These are phyloP conservation scores for Cephus sareptanus DNA, from an alignment of 2,888 invertebrate species.

Conservation along the genomic window DNA sequence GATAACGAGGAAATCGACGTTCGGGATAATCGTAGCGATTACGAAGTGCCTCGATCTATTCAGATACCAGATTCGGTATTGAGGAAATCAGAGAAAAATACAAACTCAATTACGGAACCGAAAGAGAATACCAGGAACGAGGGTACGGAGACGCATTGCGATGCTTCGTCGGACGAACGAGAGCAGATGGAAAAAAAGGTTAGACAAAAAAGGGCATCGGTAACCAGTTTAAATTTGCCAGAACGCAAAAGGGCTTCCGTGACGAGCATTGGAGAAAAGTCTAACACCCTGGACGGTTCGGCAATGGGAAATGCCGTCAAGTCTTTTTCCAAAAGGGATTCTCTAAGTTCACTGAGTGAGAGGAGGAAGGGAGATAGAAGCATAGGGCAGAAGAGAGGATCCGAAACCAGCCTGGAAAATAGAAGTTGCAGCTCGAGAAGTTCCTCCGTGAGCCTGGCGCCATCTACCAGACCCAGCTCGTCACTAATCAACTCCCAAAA, in stretches of 20 bases:
- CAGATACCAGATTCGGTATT: conserved; percentile 26
- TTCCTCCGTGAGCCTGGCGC: conserved; percentile 43
- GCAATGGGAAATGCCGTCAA: conserved; percentile 33
- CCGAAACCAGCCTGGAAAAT: conserved; percentile 48
- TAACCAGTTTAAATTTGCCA: conserved; percentile 50
- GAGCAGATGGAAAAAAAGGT: conserved; percentile 30
- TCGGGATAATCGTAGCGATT: conserved; percentile 70
- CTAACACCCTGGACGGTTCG: conserved; percentile 48
- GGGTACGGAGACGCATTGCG: conserved; percentile 5
- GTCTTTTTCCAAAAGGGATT: conserved; percentile 47
- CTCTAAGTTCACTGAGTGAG: conserved; percentile 51
- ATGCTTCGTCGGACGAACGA: conserved; percentile 21
- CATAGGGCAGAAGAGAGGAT: conserved; percentile 37
- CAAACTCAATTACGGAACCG: background rate
- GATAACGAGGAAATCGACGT: conserved; percentile 66
- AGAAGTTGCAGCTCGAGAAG: conserved; percentile 48
- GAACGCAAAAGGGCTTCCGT: conserved; percentile 47
- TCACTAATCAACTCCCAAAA: conserved; percentile 52
- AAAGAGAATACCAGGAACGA: conserved; percentile 7
- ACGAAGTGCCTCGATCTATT: conserved; percentile 72
- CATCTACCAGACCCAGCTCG: conserved; percentile 54
- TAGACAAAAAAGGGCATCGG: conserved; percentile 48
- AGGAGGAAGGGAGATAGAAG: conserved; percentile 40
- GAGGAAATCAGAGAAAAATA: background rate
- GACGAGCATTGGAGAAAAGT: conserved; percentile 50